These are phyloP conservation scores for Patella ulyssiponensis DNA, from an alignment of 2,888 invertebrate species.

Conservation along the genomic window DNA sequence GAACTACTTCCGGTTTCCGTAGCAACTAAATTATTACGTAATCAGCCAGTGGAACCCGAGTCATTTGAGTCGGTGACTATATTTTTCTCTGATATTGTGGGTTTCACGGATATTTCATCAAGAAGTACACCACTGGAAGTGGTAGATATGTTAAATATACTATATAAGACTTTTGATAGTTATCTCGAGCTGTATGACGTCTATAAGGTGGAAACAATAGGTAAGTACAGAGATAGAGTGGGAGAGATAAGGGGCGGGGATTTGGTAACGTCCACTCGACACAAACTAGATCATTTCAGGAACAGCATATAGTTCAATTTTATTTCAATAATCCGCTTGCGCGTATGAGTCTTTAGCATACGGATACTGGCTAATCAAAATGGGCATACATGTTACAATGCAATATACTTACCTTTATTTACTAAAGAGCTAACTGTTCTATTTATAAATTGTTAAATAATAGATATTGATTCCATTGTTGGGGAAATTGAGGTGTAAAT, in stretches of 20 bases:
- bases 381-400: too few relatives aligned
- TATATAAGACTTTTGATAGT: slow-evolving; percentile 57
- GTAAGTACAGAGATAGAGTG: slow-evolving; percentile 38
- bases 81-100: slow-evolving; percentile 51
- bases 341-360: too few relatives aligned
- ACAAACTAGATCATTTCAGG: too few relatives aligned
- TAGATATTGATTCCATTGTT: too few relatives aligned
- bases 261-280: too few relatives aligned
- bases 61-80: slow-evolving; percentile 41
- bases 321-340: background rate
- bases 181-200: slow-evolving; percentile 54
- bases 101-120: slow-evolving; percentile 50
- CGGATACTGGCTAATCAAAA: too few relatives aligned
- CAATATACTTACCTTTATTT: too few relatives aligned
- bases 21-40: slow-evolving; percentile 41
- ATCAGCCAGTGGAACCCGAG: slow-evolving; percentile 43
- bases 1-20: slow-evolving; percentile 47
- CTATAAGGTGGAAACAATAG: slow-evolving; percentile 63
- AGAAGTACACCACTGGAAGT: slow-evolving; percentile 58
- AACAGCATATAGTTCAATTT: too few relatives aligned
- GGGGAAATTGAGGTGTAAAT: too few relatives aligned
- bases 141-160: slow-evolving; percentile 55
- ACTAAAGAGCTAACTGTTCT: too few relatives aligned
- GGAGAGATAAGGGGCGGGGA: background rate
- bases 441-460: too few relatives aligned